A percentile compares a stretch with the other conserved stretches of the same genome.
Conservation (phyloP, 2,113 vertebrate species). For the Rhea americana region DNA sequence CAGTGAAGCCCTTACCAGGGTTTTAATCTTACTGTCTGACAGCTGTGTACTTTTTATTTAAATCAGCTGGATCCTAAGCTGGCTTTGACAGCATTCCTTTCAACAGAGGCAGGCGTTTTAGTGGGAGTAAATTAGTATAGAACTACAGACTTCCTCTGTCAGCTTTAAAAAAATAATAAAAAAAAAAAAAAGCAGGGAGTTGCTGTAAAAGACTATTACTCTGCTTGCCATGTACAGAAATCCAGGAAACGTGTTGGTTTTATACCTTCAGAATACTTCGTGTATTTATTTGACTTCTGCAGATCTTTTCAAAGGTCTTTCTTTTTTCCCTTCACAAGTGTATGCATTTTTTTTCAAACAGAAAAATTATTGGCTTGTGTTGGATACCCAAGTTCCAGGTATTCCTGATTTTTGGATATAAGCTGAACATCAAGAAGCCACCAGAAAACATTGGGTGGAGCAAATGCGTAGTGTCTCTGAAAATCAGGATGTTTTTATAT, state of each 20-base stretch:
- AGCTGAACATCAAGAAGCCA: neutral
- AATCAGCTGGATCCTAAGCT: constrained; percentile 64
- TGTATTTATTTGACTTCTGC: neutral
- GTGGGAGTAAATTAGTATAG: constrained; percentile 59
- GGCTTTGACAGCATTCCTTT: constrained; percentile 68
- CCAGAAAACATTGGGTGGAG: neutral
- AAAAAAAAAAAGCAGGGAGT: neutral
- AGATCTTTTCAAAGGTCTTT: neutral
- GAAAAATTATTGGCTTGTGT: neutral
- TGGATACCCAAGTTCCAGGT: neutral
- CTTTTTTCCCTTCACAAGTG: neutral
- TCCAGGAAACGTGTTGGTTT: neutral
- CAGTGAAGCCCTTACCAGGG: neutral
- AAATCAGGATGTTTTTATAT: neutral
- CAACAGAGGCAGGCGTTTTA: constrained; percentile 46
- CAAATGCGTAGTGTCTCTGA: neutral
- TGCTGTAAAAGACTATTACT: neutral
- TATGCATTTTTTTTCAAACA: neutral
- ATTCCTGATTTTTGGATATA: neutral
- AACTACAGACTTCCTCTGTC: constrained; percentile 40
- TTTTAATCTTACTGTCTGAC: constrained; percentile 57
- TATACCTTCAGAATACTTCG: neutral
- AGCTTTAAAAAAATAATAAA: neutral
- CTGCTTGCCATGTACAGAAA: neutral
- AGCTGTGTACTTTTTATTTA: constrained; percentile 67